Base-by-base conservation (phyloP, 2,797 vertebrate species). In the Tinamus major region DNA sequence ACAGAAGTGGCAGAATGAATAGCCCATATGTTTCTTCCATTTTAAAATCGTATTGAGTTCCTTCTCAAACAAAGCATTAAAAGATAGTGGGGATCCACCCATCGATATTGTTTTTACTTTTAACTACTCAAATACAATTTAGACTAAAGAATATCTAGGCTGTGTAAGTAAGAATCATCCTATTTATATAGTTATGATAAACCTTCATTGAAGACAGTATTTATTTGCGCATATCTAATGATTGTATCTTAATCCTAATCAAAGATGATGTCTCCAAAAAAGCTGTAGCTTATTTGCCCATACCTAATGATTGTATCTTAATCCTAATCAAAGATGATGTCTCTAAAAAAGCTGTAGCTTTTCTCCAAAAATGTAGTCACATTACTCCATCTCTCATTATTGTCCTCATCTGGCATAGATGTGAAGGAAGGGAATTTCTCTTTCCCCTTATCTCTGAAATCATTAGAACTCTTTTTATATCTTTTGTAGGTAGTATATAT, bases 1-100 rank as follows among this genome's bases (percentile, higher is more conserved):
- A 55, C 68, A 44, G 8, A 71, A 56, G 21, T 61, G 12, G 44
- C 8, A 63, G 19, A 65, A 63, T 24, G 4, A 46, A 74, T 8
- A 4, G 10, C 77, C 3, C 2, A 3, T 58, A 10, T 15, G 0
- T 3, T 63, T 68, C 51, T 17, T 65, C 2, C 20, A 1, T 48
- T 81, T 72, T 26, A 58, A 72, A 88, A 81, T 63, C 3, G 44
- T 51, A 37, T 26, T 7, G 4, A 84, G 13, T 46, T 3, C 0
- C 10, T 72, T 89, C 18, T 7, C 7, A 19, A 42, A 46, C 8
- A 48, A 39, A 14, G 29, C 5, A 2, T 5, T 5, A n/a, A 16
- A 75, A 51, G 1, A 26, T 23, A 93, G 1, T 4, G 65, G 39
- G 7, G 4, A 31, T 51, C 35, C 4, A 70, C 2, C 3, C 17